Evolutionary conservation across 2,888 invertebrate species (phyloP), one percentile per base, ranked within the genome.

Genomic region (Drosophila testacea): DNA sequence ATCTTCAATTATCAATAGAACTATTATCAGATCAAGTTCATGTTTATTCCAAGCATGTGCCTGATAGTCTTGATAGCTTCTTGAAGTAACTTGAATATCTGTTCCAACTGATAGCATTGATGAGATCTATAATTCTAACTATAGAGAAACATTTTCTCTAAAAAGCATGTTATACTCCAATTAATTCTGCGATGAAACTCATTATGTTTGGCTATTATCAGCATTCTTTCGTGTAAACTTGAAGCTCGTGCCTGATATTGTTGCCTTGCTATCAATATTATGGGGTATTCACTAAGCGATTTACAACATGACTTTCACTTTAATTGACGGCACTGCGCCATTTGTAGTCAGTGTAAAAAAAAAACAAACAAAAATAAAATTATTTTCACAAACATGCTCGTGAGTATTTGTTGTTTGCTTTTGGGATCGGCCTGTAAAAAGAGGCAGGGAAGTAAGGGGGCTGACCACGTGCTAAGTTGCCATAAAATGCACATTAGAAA

Each of bases 391-490:
- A 71, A 54, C 30, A 70, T 48, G 55, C 48, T 54, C 52, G 41
- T 16, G 28, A 42, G 48, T 39, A 44, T 48, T n/a, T 39, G 48
- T 11, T 47, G 36, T 41, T 47, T 59, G 41, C 16, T 32, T 27
- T 52, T 39, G 46, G 57, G 42, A 38, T 13, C 28, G 32, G 27
- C 11, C 32, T 34, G 32, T 3, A 34, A 34, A 36, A 22, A 11
- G 27, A 6, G 27, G n/a, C 41, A n/a, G 50, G 44, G 28, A 36
- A 59, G 11, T 5, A 44, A 66, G 41, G 47, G 44, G 46, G 48
- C 72, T 55, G 41, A 9, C 61, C 85, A 84, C 88, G 88, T 81
- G 82, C 70, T 70, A 73, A 77, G 62, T 56, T 69, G 60, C 70
- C 69, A 84, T 81, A 65, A 75, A 84, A 75, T 70, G 65, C 64